Evolutionary conservation across 2,113 vertebrate species (phyloP).

Genomic region (Chascanopsetta lugubris): DNA sequence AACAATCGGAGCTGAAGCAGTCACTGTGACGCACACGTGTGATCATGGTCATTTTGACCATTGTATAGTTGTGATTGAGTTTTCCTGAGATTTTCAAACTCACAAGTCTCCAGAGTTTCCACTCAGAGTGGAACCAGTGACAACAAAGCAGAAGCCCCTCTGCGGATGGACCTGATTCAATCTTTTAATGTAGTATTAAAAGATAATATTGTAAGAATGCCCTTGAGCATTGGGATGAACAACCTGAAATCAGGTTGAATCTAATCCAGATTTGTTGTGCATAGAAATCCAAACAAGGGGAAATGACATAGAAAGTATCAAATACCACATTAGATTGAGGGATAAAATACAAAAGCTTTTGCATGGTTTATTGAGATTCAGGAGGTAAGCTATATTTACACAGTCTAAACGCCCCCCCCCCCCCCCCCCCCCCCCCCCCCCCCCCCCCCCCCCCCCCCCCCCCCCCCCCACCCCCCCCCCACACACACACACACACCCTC

Average conservation of each 20-base stretch:
- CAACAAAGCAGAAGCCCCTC: not conserved
- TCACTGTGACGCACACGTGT: too few species aligned
- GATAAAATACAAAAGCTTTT: not conserved
- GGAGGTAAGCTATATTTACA: not conserved
- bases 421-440: conserved; percentile 47
- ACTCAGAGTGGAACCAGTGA: not conserved
- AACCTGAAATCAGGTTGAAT: too few species aligned
- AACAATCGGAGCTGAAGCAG: too few species aligned
- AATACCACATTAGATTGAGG: not conserved
- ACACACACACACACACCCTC: conserved; percentile 13
- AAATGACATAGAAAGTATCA: too few species aligned
- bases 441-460: not conserved
- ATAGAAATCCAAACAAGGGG: too few species aligned
- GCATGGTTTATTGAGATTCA: not conserved
- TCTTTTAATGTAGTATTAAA: too few species aligned
- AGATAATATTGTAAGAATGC: too few species aligned
- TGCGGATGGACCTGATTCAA: not conserved
- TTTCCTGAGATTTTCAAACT: not conserved
- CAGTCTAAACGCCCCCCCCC: not conserved
- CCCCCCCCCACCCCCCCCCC: conserved; percentile 46
- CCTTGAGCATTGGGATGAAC: too few species aligned
- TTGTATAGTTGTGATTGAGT: too few species aligned
- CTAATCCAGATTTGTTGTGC: too few species aligned
- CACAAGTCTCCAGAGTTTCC: not conserved
- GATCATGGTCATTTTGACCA: too few species aligned